Percentiles rank a stretch among this genome's conserved stretches.
Conservation (phyloP, 2,888 invertebrate species). For the Dichetophora obliterata region DNA sequence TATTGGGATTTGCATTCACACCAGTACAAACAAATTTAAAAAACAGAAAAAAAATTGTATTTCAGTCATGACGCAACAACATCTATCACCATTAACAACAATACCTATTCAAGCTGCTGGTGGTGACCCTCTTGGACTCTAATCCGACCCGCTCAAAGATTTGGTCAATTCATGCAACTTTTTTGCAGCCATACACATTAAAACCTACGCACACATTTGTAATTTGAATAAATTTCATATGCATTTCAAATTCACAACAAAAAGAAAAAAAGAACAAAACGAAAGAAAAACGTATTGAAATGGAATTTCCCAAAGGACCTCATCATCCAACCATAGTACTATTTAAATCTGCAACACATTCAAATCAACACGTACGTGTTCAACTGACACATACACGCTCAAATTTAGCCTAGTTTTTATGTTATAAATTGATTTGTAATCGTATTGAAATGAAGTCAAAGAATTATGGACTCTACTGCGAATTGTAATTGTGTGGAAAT, state of each 20-base stretch:
- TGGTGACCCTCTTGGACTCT: too few species aligned
- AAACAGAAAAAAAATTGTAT: too few species aligned
- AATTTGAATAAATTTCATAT: neutral
- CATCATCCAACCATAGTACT: neutral
- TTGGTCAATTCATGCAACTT: neutral
- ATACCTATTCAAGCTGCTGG: too few species aligned
- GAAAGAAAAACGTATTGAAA: too few species aligned
- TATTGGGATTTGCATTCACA: too few species aligned
- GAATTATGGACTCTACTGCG: neutral
- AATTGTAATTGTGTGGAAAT: neutral
- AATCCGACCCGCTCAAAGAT: neutral
- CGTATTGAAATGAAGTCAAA: neutral
- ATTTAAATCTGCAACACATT: conserved; percentile 40
- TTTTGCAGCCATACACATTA: neutral
- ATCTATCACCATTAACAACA: too few species aligned
- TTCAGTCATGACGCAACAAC: too few species aligned
- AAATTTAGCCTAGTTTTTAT: neutral
- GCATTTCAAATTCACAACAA: neutral
- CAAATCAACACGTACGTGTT: conserved; percentile 43
- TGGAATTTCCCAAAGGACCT: neutral
- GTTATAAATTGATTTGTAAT: conserved; percentile 6
- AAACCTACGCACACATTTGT: neutral
- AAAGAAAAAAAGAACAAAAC: neutral
- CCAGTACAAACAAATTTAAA: too few species aligned
- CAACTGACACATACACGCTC: neutral